Evolutionary conservation across 2,113 vertebrate species (phyloP).

Genomic region (Pteruthius melanotis): DNA sequence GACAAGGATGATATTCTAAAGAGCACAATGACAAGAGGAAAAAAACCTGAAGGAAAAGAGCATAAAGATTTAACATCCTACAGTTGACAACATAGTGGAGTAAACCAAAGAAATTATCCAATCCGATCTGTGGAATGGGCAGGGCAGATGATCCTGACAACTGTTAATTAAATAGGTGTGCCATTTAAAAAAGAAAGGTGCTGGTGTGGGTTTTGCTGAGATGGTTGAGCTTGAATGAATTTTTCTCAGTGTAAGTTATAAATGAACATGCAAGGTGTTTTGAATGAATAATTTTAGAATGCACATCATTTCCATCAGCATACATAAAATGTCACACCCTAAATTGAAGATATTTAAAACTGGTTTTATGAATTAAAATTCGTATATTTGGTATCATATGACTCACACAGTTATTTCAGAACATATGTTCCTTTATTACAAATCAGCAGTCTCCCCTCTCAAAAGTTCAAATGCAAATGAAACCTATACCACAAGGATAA

Average conservation of each 20-base stretch:
- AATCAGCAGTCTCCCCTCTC: not conserved
- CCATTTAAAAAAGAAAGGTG: not conserved
- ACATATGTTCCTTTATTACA: not conserved
- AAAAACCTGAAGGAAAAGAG: not conserved
- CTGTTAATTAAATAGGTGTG: not conserved
- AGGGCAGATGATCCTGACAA: not conserved
- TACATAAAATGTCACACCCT: not conserved
- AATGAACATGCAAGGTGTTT: not conserved
- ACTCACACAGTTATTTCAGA: conserved; percentile 24
- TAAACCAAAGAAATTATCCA: not conserved
- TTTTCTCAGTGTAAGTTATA: not conserved
- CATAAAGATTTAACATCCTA: not conserved
- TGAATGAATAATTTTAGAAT: not conserved
- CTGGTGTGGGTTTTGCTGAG: not conserved
- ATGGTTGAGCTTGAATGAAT: not conserved
- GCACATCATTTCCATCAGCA: not conserved
- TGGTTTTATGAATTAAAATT: not conserved
- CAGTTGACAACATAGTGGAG: not conserved
- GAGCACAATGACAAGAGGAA: not conserved
- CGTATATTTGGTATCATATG: not conserved
- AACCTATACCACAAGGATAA: not conserved
- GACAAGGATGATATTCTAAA: not conserved
- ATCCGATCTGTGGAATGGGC: not conserved
- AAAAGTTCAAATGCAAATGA: not conserved
- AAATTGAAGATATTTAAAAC: not conserved